Evolutionary conservation across 2,113 vertebrate species (phyloP), one percentile per base, ranked within the genome.

Genomic region (Grus americana): DNA sequence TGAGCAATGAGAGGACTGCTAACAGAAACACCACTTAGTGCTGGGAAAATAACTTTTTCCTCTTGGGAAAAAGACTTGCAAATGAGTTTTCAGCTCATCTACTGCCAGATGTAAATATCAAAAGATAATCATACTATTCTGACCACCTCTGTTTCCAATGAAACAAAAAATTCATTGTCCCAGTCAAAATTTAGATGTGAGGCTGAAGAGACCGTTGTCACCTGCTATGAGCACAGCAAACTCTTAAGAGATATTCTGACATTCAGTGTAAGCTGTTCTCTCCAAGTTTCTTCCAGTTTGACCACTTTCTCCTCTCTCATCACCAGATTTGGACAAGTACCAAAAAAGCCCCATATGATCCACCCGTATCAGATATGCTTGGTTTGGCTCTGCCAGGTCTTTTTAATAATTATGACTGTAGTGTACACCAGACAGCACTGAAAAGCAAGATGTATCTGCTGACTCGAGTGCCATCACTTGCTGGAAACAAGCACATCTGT

Each of bases 291-390:
- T 54, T 62, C 24, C 12, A 68, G 46, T 20, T 52, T 57, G 55
- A 26, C 22, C 23, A 22, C n/a, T 7, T 76, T 40, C 50, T 65
- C 20, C 26, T 70, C 34, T 54, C 47, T 71, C 40, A 68, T 11
- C 12, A 36, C 5, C 23, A 76, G 12, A 54, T 57, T 76, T 78
- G 1, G 36, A 68, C 58, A 81, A 63, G 26, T 72, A 79, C 12
- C 24, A 52, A 62, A 68, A 67, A 68, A 88, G 20, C 40, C 40
- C 0, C 0, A 1, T 10, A 61, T 29, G 62, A 70, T n/a, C 34
- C 55, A 62, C 20, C 24, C 3, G 0, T 46, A 79, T 0, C 2
- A 2, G 12, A 76, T 13, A 44, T 2, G 10, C 2, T 76, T 27
- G 21, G 42, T 30, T 79, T 84, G 54, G 32, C 20, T 44, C 32